Conservation (phyloP, 1,140 invertebrate species). For the Conopomorpha cramerella region DNA sequence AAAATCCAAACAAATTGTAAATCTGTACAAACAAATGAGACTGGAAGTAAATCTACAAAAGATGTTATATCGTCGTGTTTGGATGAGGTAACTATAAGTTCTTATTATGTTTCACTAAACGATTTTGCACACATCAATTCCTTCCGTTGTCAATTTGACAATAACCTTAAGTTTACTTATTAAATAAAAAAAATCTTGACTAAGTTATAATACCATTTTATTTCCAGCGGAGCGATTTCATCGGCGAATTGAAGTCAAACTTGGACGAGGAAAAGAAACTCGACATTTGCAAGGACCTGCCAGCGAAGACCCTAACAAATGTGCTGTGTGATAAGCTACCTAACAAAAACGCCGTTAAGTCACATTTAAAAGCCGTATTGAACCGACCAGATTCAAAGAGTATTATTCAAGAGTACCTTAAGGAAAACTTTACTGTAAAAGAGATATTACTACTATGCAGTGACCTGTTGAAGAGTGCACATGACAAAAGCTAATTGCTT, state of each 20-base stretch:
- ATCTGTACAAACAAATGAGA: conserved; percentile 24
- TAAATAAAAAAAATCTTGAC: too few species aligned
- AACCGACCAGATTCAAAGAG: too few species aligned
- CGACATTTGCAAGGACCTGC: conserved; percentile 18
- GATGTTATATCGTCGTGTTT: conserved; percentile 22
- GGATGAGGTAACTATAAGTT: conserved; percentile 28
- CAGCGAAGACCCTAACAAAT: too few species aligned
- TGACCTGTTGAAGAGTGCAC: conserved; percentile 24
- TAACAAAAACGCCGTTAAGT: too few species aligned
- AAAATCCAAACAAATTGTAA: conserved; percentile 2
- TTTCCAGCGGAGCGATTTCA: conserved; percentile 28
- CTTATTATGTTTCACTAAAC: too few species aligned
- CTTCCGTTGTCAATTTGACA: too few species aligned
- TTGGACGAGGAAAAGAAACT: conserved; percentile 17
- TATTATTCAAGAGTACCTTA: conserved; percentile 22
- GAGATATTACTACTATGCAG: conserved; percentile 35
- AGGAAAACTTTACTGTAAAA: conserved; percentile 19
- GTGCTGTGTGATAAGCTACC: too few species aligned
- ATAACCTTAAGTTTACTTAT: too few species aligned
- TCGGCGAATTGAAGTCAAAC: conserved; percentile 12
- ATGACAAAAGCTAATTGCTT: too few species aligned
- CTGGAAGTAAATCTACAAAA: conserved; percentile 21
- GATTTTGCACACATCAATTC: too few species aligned
- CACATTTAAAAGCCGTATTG: too few species aligned
- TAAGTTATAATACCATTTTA: too few species aligned